Base-by-base conservation (phyloP, 2,888 invertebrate species). In the Orthosia gothica region DNA sequence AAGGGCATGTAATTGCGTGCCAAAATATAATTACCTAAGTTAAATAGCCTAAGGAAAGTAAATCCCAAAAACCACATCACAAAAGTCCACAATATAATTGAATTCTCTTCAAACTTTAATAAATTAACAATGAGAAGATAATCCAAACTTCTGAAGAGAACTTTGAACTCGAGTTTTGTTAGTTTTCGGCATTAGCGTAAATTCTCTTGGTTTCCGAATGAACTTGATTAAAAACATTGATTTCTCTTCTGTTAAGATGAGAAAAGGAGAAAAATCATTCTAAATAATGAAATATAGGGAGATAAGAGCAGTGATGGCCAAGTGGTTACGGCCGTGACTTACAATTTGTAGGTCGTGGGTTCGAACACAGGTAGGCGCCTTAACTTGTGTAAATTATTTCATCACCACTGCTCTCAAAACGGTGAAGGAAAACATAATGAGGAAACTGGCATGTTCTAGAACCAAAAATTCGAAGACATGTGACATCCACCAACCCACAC, bases 71-170 rank as follows among this genome's bases (percentile, higher is more conserved):
- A 58, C 64, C 40, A 57, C 45, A 54, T 58, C 23, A 64, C 18
- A 40, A 32, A 69, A 67, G 65, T 76, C 54, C 18, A 74, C 70
- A 68, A 32, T 61, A n/a, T 76, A 71, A 86, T 86, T 83, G 32
- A 50, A 64, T 75, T 74, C n/a, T 5, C 58, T 58, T 59, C 58
- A 63, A 69, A 59, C 62, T 74, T 59, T 57, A 70, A 70, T 63
- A 58, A 70, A 86, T 83, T 70, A 73, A 55, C 47, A 57, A 58
- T 50, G 58, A 47, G 45, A 50, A 80, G 67, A 73, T 70, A 63
- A 68, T 58, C 45, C 16, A 2, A 68, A 54, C 50, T 57, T 20
- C 58, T 54, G 20, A 65, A 55, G 47, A 50, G 49, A 63, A 81
- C 23, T 85, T 72, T 45, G 40, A 40, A 32, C 16, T 5, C 0